Evolutionary conservation across 1,140 invertebrate genomes (phyloP).

Genomic region (Drosophila sturtevanti): DNA sequence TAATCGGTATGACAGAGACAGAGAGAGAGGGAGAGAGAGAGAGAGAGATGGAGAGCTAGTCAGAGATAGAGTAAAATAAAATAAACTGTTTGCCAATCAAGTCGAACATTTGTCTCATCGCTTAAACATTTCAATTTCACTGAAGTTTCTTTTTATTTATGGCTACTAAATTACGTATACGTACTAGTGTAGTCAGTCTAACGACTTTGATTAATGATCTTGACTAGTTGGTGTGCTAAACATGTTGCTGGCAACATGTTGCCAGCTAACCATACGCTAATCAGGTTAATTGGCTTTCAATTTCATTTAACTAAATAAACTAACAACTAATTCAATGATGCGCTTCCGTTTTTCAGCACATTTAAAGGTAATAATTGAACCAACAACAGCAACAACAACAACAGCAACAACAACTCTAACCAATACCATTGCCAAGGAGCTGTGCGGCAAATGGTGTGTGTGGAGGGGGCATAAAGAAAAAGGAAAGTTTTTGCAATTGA

Average conservation of each 20-base stretch:
- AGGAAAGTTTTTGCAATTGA: constrained; percentile 51
- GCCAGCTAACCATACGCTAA: constrained; percentile 58
- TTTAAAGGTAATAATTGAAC: constrained; percentile 30
- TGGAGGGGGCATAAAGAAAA: constrained; percentile 23
- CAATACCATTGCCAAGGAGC: background rate
- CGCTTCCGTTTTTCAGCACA: constrained; percentile 46
- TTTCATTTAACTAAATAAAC: constrained; percentile 63
- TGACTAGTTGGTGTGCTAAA: constrained; percentile 49
- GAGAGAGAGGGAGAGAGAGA: constrained; percentile 23
- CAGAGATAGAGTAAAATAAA: constrained; percentile 34
- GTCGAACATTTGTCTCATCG: constrained; percentile 78
- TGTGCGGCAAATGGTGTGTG: background rate
- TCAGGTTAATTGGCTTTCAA: constrained; percentile 80
- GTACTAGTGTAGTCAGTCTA: constrained; percentile 30
- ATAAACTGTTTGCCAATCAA: constrained; percentile 58
- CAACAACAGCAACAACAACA: background rate
- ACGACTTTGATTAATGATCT: constrained; percentile 72
- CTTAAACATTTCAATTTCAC: constrained; percentile 80
- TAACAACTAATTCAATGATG: constrained; percentile 11
- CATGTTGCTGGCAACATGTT: constrained; percentile 56
- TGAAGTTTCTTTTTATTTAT: constrained; percentile 77
- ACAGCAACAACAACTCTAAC: too few relatives aligned
- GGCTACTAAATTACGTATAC: constrained; percentile 78
- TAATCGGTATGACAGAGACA: constrained; percentile 19
- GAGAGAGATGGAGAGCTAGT: constrained; percentile 21